Percentiles rank a stretch among this genome's conserved stretches.
Evolutionary conservation across 2,113 vertebrate genomes (phyloP).

Genomic region (Saccopteryx leptura): DNA sequence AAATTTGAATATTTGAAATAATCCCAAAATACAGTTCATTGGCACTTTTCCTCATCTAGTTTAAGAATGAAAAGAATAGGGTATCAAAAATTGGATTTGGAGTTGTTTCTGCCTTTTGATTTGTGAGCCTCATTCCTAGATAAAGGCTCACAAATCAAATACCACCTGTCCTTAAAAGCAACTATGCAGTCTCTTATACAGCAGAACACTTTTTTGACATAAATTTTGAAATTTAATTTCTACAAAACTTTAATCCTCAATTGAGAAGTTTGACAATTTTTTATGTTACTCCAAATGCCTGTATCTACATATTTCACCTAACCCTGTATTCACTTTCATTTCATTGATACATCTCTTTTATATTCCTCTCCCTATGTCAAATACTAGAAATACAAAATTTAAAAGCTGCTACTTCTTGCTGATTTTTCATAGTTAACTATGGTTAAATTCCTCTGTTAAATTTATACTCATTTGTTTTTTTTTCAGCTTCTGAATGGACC

Average conservation of each 20-base stretch:
- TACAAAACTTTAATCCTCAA: background rate
- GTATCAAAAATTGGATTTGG: background rate
- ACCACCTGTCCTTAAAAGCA: background rate
- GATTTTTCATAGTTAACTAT: slow-evolving; percentile 60
- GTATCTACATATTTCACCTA: background rate
- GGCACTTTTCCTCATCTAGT: background rate
- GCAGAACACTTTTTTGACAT: background rate
- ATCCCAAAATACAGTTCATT: background rate
- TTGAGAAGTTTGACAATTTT: background rate
- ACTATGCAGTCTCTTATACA: background rate
- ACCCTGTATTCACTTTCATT: background rate
- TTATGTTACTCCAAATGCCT: background rate
- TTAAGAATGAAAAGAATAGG: background rate
- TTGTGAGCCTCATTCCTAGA: background rate
- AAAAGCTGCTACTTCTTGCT: background rate
- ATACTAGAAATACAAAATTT: background rate
- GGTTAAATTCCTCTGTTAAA: slow-evolving; percentile 68
- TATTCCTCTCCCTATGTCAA: background rate
- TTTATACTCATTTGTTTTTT: slow-evolving; percentile 71
- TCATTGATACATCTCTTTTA: background rate
- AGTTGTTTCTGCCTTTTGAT: slow-evolving; percentile 31
- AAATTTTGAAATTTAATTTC: background rate
- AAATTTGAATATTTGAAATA: background rate
- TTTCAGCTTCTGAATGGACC: slow-evolving; percentile 28
- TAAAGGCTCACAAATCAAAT: background rate